Base-by-base conservation (phyloP, 2,113 vertebrate species). In the Australoheros scitulus region DNA sequence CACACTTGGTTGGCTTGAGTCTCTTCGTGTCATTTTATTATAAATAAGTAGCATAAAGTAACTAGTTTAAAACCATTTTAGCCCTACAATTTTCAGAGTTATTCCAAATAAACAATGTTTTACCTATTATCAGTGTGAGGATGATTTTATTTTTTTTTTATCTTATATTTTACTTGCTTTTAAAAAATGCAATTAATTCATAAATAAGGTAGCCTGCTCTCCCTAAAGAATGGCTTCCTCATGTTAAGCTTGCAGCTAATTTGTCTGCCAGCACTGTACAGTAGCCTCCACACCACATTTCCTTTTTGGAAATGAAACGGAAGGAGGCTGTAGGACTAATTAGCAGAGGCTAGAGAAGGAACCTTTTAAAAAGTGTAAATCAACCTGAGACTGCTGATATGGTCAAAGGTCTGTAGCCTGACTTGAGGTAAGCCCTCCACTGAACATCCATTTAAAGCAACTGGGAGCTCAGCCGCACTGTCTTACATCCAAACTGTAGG, bases 201-300 rank as follows among this genome's bases (percentile, higher is more conserved):
- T 93, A 94, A 94, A 91, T 93, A 92, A 91, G 87, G 88, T 87
- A 79, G 91, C 84, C 83, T n/a, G 65, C 68, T 90, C 77, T 93
- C 91, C 92, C 84, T 72, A 61, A 88, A 91, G 91, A 89, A 82
- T 38, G 17, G 65, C 85, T 85, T 78, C 91, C 81, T 92, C 83
- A 85, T 92, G 83, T 91, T 89, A 92, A 91, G 90, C 88, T 76
- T 74, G 61, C 83, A 85, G 87, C 88, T 91, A 86, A 92, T 90
- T 93, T 90, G 91, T 93, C 91, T 91, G 89, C 83, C 89, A 81
- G 77, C 79, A 52, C 79, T 58, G 80, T 72, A 72, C 68, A 55
- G 68, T 85, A 58, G 86, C 76, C 8, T 22, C 58, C 76, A 75
- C 18, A 13, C 84, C 58, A 79, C 26, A 24, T 85, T 91, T 92